Percentiles rank a stretch among this genome's conserved stretches.
Evolutionary conservation across 2,888 invertebrate genomes (phyloP).

Genomic region (Morinoia aosen): DNA sequence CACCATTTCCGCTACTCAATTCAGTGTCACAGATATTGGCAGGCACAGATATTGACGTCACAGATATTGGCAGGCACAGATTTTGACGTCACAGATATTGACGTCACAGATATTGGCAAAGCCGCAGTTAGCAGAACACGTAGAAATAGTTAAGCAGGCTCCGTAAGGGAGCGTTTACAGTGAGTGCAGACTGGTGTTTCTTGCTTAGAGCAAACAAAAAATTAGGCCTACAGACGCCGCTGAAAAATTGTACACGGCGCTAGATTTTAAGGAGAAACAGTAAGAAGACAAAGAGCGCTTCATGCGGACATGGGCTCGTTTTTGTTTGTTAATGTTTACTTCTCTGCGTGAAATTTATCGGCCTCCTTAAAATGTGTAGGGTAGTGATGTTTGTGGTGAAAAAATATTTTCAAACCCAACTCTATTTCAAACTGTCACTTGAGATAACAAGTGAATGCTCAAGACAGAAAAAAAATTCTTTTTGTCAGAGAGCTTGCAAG

Average conservation of each 20-base stretch:
- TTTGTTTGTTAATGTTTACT: background rate
- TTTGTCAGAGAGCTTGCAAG: no score
- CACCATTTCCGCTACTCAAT: no score
- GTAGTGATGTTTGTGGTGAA: no score
- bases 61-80: background rate
- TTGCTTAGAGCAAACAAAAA: conserved; percentile 4
- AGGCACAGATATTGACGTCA: background rate
- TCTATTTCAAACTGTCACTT: no score
- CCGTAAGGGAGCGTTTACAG: background rate
- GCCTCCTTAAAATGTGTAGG: background rate
- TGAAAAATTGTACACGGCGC: background rate
- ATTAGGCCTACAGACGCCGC: background rate
- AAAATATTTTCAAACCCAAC: no score
- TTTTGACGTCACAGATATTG: background rate
- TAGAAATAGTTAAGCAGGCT: background rate
- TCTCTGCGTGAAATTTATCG: background rate
- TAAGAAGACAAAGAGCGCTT: background rate
- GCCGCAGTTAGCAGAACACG: background rate
- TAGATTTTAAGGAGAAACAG: background rate
- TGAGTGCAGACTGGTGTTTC: conserved; percentile 1
- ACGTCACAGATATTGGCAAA: background rate
- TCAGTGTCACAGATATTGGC: background rate
- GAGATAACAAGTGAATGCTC: no score
- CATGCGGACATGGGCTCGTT: background rate
- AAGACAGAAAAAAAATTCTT: no score